Evolutionary conservation across 2,888 invertebrate genomes (phyloP).

Genomic region (Cotesia congregata): DNA sequence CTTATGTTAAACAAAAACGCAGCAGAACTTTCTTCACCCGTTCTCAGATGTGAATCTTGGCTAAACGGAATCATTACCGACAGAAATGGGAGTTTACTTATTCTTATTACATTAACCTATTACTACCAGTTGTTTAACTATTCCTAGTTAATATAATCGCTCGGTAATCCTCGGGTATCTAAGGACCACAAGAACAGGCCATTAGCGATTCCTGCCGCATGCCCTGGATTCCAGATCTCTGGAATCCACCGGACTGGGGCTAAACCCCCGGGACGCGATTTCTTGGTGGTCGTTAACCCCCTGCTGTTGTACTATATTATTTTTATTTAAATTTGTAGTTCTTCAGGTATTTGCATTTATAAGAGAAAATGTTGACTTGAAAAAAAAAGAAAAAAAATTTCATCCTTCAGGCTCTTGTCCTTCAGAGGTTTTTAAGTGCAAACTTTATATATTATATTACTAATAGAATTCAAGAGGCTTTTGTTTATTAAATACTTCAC

Average conservation of each 20-base stretch:
- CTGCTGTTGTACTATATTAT: constrained; percentile 16
- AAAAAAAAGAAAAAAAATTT: constrained; percentile 14
- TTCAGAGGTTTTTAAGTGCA: constrained; percentile 7
- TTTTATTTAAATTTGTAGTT: constrained; percentile 19
- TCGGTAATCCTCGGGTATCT: constrained; percentile 39
- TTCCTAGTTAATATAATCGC: constrained; percentile 39
- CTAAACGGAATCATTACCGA: neutral
- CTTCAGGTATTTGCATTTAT: neutral
- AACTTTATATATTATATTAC: constrained; percentile 42
- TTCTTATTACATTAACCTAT: no score
- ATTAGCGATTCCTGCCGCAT: constrained; percentile 36
- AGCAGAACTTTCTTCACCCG: constrained; percentile 38
- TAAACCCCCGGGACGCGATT: neutral
- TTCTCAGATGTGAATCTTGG: neutral
- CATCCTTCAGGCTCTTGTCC: constrained; percentile 32
- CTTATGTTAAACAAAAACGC: constrained; percentile 29
- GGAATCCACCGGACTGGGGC: constrained; percentile 28
- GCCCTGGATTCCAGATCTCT: constrained; percentile 34
- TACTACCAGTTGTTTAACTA: neutral
- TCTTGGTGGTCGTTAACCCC: constrained; percentile 29
- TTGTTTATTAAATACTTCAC: constrained; percentile 59
- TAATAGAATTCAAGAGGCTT: constrained; percentile 63
- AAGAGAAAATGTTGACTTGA: neutral
- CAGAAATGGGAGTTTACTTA: no score
- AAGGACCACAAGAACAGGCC: constrained; percentile 34